phyloP scores from a whole-genome alignment of 2,888 invertebrate species.

The Drosophila trichaetosa region DNA sequence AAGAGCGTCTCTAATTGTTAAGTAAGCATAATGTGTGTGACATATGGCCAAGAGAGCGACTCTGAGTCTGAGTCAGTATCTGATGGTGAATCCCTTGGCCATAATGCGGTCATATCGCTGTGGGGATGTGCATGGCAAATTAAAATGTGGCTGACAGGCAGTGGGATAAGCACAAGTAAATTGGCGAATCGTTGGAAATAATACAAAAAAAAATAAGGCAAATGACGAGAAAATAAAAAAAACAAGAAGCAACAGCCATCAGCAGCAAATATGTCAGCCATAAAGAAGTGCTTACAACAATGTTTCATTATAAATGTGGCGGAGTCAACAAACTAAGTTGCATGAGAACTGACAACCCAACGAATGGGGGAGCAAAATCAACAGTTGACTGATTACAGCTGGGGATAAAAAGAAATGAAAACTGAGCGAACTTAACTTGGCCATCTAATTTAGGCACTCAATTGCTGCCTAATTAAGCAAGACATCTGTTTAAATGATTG shows the following conservation, averaged over 20 bases:
- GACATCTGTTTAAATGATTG: background rate
- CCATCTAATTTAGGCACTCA: background rate
- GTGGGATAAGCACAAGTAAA: conserved; percentile 52
- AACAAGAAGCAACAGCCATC: background rate
- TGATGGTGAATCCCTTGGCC: conserved; percentile 26
- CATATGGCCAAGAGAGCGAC: conserved; percentile 68
- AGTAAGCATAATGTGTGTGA: conserved; percentile 73
- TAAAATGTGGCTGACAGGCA: conserved; percentile 34
- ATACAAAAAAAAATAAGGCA: conserved; percentile 16
- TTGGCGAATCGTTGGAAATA: conserved; percentile 48
- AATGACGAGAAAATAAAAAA: background rate
- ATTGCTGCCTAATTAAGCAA: background rate
- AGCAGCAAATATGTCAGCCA: conserved; percentile 42
- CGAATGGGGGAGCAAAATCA: background rate
- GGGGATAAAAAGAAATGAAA: conserved; percentile 19
- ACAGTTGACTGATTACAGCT: background rate
- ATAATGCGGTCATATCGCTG: conserved; percentile 18
- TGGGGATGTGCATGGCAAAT: conserved; percentile 50
- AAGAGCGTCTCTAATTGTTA: conserved; percentile 78
- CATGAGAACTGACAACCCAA: background rate
- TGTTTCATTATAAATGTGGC: conserved; percentile 54
- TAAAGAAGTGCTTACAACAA: conserved; percentile 54
- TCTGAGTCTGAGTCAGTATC: conserved; percentile 19
- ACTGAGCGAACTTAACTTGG: background rate
- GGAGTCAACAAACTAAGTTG: conserved; percentile 54